Evolutionary conservation across 2,888 invertebrate genomes (phyloP).

Genomic region (Axea sp.): DNA sequence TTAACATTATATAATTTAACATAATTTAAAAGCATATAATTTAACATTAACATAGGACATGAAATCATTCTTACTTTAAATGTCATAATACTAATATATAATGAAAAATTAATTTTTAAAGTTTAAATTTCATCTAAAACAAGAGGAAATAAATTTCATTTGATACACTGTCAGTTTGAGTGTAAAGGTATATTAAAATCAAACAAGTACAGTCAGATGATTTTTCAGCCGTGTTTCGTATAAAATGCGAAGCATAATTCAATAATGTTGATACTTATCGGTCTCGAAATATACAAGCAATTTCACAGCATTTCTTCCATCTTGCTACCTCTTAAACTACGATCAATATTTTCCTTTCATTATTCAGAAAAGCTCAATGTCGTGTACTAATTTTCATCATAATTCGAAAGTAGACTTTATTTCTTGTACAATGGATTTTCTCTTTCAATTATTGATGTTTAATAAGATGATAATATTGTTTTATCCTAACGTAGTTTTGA

Average conservation of each 20-base stretch:
- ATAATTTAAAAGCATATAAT: no score
- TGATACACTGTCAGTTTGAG: slow-evolving; percentile 31
- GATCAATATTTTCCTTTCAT: slow-evolving; percentile 38
- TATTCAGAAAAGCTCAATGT: slow-evolving; percentile 2
- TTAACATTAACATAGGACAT: no score
- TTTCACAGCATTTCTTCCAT: slow-evolving; percentile 2
- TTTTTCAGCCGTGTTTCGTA: slow-evolving; percentile 9
- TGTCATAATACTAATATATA: no score
- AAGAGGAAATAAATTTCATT: slow-evolving; percentile 27
- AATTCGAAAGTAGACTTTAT: no score
- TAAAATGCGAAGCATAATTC: slow-evolving; percentile 23
- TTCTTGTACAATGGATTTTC: no score
- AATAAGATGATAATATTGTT: no score
- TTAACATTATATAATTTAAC: no score
- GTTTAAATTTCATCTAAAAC: no score
- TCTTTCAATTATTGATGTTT: no score
- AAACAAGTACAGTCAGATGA: slow-evolving; percentile 15
- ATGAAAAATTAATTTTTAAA: no score
- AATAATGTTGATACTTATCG: slow-evolving; percentile 38
- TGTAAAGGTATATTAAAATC: slow-evolving; percentile 36
- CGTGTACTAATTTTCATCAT: not conserved
- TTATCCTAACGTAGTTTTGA: no score
- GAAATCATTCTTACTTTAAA: no score
- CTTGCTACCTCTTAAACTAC: not conserved
- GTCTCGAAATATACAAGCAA: slow-evolving; percentile 23